Conservation (phyloP, 2,797 vertebrate genomes). For the Echeneis naucrates region DNA sequence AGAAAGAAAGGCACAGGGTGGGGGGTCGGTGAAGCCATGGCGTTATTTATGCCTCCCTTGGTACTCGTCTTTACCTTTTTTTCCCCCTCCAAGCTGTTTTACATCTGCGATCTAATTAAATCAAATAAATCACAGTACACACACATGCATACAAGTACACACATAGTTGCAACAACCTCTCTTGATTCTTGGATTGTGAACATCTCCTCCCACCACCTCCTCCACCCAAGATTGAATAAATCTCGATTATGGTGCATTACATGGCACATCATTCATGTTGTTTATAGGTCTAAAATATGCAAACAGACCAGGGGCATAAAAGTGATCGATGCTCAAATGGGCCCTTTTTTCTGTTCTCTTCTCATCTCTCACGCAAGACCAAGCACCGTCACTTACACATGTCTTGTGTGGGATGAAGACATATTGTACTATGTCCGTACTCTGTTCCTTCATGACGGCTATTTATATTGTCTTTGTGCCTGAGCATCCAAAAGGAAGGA, state of each 20-base stretch:
- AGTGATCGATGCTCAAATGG: conserved; percentile 78
- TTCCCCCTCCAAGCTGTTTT: conserved; percentile 90
- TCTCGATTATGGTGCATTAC: conserved; percentile 90
- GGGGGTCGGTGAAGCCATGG: conserved; percentile 44
- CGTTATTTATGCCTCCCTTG: conserved; percentile 91
- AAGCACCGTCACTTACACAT: conserved; percentile 64
- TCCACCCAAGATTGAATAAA: conserved; percentile 85
- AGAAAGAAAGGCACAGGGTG: conserved; percentile 37
- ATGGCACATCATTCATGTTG: conserved; percentile 83
- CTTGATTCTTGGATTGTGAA: conserved; percentile 84
- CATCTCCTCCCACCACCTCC: conserved; percentile 67
- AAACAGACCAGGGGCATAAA: conserved; percentile 79
- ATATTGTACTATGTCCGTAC: conserved; percentile 54
- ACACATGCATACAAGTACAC: conserved; percentile 52
- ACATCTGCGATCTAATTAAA: conserved; percentile 96
- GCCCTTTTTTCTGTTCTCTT: conserved; percentile 50
- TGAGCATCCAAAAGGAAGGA: conserved; percentile 33
- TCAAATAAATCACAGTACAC: conserved; percentile 86
- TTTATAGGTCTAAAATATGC: conserved; percentile 84
- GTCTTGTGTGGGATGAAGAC: conserved; percentile 56
- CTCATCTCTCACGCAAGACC: conserved; percentile 54
- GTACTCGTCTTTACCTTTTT: conserved; percentile 88
- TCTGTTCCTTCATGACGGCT: conserved; percentile 52
- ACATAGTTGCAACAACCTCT: conserved; percentile 55
- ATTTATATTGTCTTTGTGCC: conserved; percentile 60